Evolutionary conservation across 64 coral and sea anemone genomes (phyloP).

Genomic region (Acropora tenuis): DNA sequence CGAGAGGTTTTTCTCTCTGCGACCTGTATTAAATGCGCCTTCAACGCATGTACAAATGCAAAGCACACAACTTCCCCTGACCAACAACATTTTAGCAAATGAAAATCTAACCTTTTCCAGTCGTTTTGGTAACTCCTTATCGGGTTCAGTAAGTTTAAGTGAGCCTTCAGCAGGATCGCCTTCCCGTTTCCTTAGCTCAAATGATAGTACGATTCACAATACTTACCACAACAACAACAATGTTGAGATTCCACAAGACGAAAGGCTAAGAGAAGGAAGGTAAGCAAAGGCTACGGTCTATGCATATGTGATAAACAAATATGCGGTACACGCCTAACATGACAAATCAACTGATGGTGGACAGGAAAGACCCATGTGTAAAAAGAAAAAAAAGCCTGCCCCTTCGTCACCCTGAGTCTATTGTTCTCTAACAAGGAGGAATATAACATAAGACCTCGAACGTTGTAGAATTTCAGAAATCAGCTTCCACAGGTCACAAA

Average conservation of each 20-base stretch:
- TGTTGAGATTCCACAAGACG: background rate
- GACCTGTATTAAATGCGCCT: background rate
- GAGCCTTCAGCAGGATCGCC: background rate
- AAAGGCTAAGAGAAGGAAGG: background rate
- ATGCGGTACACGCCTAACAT: no score
- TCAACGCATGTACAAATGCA: constrained; percentile 11
- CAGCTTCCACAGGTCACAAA: no score
- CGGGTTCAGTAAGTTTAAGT: background rate
- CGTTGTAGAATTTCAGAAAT: no score
- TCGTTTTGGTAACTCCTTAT: background rate
- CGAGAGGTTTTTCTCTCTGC: constrained; percentile 26
- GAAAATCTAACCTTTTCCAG: background rate
- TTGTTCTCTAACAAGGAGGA: no score
- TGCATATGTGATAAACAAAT: no score
- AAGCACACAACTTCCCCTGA: background rate
- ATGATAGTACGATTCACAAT: background rate
- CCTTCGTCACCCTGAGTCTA: no score
- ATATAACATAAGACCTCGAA: no score
- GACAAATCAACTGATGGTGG: no score
- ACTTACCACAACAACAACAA: background rate
- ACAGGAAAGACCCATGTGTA: no score
- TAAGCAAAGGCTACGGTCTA: background rate
- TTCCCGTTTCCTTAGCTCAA: background rate
- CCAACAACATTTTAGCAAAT: background rate
- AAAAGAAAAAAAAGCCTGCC: no score